These are phyloP conservation scores for Bombus pyrosoma DNA, from an alignment of 1,140 invertebrate species.

Conservation along the genomic window DNA sequence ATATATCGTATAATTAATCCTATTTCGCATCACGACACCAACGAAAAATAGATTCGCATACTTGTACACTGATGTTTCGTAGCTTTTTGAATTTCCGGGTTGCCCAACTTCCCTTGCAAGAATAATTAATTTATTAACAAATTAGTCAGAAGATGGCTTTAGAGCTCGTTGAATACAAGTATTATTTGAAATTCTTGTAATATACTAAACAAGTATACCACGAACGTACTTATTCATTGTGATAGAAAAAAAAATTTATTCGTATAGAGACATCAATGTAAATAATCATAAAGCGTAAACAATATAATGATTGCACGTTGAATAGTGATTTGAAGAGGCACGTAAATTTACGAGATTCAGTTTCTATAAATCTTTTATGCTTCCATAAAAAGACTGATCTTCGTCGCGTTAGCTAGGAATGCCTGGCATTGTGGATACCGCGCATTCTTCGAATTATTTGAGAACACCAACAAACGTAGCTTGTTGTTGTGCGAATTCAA, in stretches of 20 bases:
- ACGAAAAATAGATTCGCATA: no score
- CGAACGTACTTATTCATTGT: no score
- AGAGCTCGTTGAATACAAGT: no score
- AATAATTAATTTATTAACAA: no score
- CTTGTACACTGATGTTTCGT: no score
- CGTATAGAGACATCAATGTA: neutral
- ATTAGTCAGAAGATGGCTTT: no score
- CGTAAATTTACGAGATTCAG: neutral
- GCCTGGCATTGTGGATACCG: neutral
- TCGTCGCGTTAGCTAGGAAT: conserved; percentile 10
- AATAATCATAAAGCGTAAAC: neutral
- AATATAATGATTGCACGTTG: neutral
- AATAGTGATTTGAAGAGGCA: neutral
- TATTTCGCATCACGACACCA: no score
- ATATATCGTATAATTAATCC: no score
- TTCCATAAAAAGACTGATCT: conserved; percentile 8
- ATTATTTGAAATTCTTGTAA: no score
- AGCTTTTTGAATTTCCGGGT: no score
- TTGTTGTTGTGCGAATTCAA: conserved; percentile 36
- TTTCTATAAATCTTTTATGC: neutral
- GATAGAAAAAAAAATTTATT: neutral
- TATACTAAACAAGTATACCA: neutral
- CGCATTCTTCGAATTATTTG: conserved; percentile 26
- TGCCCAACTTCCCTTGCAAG: no score
- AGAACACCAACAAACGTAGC: conserved; percentile 35